These are phyloP conservation scores for Diogma glabrata DNA, from an alignment of 2,888 invertebrate genomes.

Conservation along the genomic window DNA sequence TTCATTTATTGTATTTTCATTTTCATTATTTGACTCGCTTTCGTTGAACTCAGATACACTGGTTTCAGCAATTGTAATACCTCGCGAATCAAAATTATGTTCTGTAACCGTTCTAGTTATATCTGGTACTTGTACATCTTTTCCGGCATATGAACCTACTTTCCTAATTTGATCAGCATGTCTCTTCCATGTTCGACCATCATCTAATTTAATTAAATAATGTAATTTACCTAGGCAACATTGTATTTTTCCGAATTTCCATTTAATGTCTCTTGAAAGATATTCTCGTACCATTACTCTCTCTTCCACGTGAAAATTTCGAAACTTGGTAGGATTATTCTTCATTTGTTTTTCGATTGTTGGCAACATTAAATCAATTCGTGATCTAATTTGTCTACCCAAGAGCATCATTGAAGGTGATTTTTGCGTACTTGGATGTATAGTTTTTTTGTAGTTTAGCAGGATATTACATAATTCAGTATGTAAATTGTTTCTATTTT, in stretches of 20 bases:
- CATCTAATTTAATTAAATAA: conserved; percentile 19
- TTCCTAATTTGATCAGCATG: too few species aligned
- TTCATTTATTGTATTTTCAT: too few species aligned
- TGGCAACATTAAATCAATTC: conserved; percentile 17
- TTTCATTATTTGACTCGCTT: too few species aligned
- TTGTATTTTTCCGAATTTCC: conserved; percentile 18
- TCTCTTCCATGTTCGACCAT: conserved; percentile 18
- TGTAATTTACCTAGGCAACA: conserved; percentile 17
- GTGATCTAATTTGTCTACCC: conserved; percentile 17
- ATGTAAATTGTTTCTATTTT: not conserved
- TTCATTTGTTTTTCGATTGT: conserved; percentile 6
- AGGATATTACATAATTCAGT: conserved; percentile 5
- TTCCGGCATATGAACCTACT: too few species aligned
- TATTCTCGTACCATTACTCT: conserved; percentile 14
- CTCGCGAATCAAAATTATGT: too few species aligned
- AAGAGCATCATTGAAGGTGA: conserved; percentile 20
- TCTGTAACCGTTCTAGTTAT: too few species aligned
- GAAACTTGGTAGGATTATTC: too few species aligned
- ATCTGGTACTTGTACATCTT: too few species aligned
- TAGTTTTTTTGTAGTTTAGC: conserved; percentile 14
- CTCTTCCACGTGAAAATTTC: too few species aligned
- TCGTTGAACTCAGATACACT: too few species aligned
- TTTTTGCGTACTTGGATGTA: conserved; percentile 17
- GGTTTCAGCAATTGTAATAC: too few species aligned
- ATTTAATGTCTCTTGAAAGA: conserved; percentile 16